Evolutionary conservation across 2,888 invertebrate species (phyloP).

Genomic region (Cybosia mesomella): DNA sequence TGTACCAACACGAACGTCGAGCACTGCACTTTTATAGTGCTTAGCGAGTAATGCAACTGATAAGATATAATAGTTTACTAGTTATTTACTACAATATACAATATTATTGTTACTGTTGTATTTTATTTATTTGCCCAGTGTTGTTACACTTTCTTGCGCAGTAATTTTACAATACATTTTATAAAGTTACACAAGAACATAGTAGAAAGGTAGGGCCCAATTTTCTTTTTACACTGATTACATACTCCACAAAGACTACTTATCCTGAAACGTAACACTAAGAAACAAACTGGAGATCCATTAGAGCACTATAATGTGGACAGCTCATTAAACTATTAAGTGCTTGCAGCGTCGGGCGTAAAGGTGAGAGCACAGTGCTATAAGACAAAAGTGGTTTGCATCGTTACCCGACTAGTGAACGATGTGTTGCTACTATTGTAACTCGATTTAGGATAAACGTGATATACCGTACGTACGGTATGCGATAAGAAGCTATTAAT

Average conservation of each 20-base stretch:
- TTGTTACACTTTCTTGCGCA: too few relatives aligned
- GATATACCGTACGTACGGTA: neutral
- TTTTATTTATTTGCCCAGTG: too few relatives aligned
- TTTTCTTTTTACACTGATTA: neutral
- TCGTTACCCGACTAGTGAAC: slow-evolving; percentile 47
- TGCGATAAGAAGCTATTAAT: neutral
- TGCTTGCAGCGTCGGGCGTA: slow-evolving; percentile 30
- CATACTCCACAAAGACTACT: neutral
- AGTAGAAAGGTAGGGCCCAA: too few relatives aligned
- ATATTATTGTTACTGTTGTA: too few relatives aligned
- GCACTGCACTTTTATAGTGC: too few relatives aligned
- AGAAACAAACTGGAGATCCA: slow-evolving; percentile 33
- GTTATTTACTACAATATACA: too few relatives aligned
- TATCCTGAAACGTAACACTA: slow-evolving; percentile 25
- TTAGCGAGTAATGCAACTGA: too few relatives aligned
- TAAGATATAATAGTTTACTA: too few relatives aligned
- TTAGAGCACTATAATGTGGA: slow-evolving; percentile 40
- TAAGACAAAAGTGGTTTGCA: slow-evolving; percentile 48
- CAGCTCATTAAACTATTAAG: slow-evolving; percentile 51
- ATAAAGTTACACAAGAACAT: too few relatives aligned
- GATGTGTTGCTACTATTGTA: slow-evolving; percentile 25
- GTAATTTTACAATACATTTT: too few relatives aligned
- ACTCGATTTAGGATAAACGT: slow-evolving; percentile 11
- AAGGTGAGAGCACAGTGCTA: slow-evolving; percentile 45
- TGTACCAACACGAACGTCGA: too few relatives aligned